Conservation (phyloP, 2,797 vertebrate genomes). For the Typhlichthys eigenmanni region DNA sequence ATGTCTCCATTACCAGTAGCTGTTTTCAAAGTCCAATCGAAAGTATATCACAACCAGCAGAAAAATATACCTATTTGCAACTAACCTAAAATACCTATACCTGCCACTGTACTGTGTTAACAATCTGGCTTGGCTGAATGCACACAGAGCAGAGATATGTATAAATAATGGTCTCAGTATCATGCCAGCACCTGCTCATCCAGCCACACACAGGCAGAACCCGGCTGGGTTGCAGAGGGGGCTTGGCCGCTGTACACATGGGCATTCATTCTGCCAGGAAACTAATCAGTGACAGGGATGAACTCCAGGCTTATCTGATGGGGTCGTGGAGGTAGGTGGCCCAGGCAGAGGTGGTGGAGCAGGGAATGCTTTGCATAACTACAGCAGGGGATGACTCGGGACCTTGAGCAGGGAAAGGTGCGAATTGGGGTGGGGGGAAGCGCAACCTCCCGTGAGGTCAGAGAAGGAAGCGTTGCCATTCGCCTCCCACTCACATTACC, state of each 20-base stretch:
- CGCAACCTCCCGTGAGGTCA: slow-evolving; percentile 61
- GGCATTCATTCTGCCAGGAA: slow-evolving; percentile 75
- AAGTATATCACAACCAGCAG: slow-evolving; percentile 10
- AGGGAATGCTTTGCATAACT: slow-evolving; percentile 64
- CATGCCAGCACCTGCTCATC: slow-evolving; percentile 68
- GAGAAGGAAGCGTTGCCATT: slow-evolving; percentile 62
- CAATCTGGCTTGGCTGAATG: slow-evolving; percentile 32
- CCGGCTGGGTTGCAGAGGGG: slow-evolving; percentile 61
- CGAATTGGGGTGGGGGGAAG: slow-evolving; percentile 27
- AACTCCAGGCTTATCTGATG: slow-evolving; percentile 70
- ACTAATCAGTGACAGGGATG: slow-evolving; percentile 77
- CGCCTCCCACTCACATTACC: slow-evolving; percentile 62
- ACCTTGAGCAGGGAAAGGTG: too few relatives aligned
- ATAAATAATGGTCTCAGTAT: slow-evolving; percentile 74
- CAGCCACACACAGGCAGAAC: slow-evolving; percentile 67
- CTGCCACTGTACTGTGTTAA: slow-evolving; percentile 19
- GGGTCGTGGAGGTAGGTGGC: slow-evolving; percentile 74
- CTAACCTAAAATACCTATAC: slow-evolving; percentile 32
- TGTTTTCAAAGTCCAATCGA: not conserved
- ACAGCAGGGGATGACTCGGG: slow-evolving; percentile 52
- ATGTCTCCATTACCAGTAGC: not conserved
- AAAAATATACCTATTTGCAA: slow-evolving; percentile 18
- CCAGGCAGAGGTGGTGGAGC: slow-evolving; percentile 60
- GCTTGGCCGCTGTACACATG: slow-evolving; percentile 46
- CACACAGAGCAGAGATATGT: not conserved